Percentiles rank a stretch among this genome's conserved stretches.
Evolutionary conservation across 2,888 invertebrate species (phyloP).

Genomic region (Marasmarcha lunaedactyla): DNA sequence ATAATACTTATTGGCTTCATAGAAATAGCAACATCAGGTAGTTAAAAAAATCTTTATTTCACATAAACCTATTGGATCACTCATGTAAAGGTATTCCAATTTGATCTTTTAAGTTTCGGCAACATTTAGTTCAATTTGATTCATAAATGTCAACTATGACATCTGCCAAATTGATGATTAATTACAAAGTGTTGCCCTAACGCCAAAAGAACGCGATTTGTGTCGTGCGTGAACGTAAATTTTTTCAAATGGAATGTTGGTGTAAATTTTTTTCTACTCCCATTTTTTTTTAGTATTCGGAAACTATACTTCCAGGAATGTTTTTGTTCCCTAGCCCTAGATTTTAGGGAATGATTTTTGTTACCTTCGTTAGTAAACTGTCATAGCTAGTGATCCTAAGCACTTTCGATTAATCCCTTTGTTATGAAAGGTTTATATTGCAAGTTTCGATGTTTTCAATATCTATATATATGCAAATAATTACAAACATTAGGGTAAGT

Average conservation of each 20-base stretch:
- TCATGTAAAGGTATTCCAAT: constrained; percentile 43
- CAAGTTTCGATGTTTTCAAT: constrained; percentile 39
- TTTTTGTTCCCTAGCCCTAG: constrained; percentile 59
- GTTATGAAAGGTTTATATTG: constrained; percentile 52
- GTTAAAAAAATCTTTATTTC: too few species aligned
- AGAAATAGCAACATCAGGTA: too few species aligned
- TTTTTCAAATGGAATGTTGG: constrained; percentile 77
- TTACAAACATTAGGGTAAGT: constrained; percentile 7
- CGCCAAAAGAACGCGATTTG: constrained; percentile 27
- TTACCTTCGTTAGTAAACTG: constrained; percentile 39
- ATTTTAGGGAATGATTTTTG: constrained; percentile 59
- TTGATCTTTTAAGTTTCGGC: constrained; percentile 58
- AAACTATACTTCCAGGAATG: constrained; percentile 67
- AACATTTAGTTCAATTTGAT: constrained; percentile 37
- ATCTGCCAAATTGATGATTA: background rate
- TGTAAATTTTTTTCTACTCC: constrained; percentile 63
- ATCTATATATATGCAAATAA: constrained; percentile 22
- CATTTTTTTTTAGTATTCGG: constrained; percentile 32
- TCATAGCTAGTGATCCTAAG: constrained; percentile 53
- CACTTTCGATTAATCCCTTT: constrained; percentile 44
- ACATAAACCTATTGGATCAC: too few species aligned
- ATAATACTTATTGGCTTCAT: constrained; percentile 48
- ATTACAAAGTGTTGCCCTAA: constrained; percentile 43
- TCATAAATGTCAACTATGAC: too few species aligned
- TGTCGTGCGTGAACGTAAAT: constrained; percentile 41